Conservation (phyloP, 2,888 invertebrate genomes). For the Drosophila kanekoi region DNA sequence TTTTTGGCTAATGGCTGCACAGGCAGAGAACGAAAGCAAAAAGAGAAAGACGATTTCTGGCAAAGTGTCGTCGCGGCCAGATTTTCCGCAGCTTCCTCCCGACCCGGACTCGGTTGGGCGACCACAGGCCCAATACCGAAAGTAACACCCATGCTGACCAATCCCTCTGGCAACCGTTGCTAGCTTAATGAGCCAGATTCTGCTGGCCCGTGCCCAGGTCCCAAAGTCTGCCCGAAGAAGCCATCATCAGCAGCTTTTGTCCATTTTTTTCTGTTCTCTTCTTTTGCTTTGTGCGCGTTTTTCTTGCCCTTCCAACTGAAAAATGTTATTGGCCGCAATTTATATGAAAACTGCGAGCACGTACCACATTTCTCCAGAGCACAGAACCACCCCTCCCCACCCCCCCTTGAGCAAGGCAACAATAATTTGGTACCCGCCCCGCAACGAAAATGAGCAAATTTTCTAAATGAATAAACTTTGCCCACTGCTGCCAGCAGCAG, state of each 20-base stretch:
- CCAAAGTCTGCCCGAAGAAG: constrained; percentile 52
- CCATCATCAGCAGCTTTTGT: constrained; percentile 81
- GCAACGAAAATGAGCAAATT: constrained; percentile 78
- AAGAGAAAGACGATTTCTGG: constrained; percentile 34
- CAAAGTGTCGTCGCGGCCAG: constrained; percentile 62
- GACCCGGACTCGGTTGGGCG: constrained; percentile 19
- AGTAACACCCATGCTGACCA: constrained; percentile 61
- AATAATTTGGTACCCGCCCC: constrained; percentile 65
- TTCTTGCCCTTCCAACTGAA: constrained; percentile 74
- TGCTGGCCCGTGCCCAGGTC: constrained; percentile 39
- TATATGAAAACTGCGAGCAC: constrained; percentile 80
- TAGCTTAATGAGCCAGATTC: constrained; percentile 81
- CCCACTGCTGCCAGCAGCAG: constrained; percentile 46
- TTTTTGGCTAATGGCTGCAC: constrained; percentile 59
- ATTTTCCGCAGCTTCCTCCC: constrained; percentile 38
- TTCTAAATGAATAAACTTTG: constrained; percentile 83
- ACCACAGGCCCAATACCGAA: constrained; percentile 43
- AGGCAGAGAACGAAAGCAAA: constrained; percentile 14
- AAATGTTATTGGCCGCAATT: constrained; percentile 82
- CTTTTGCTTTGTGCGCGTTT: constrained; percentile 71
- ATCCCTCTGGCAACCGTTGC: constrained; percentile 19
- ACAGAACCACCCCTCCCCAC: not conserved
- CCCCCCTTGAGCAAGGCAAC: constrained; percentile 30
- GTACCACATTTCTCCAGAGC: constrained; percentile 57
- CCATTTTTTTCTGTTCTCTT: constrained; percentile 59